These are phyloP conservation scores for Synergus laeviventris DNA, from an alignment of 2,888 invertebrate species.

Conservation along the genomic window DNA sequence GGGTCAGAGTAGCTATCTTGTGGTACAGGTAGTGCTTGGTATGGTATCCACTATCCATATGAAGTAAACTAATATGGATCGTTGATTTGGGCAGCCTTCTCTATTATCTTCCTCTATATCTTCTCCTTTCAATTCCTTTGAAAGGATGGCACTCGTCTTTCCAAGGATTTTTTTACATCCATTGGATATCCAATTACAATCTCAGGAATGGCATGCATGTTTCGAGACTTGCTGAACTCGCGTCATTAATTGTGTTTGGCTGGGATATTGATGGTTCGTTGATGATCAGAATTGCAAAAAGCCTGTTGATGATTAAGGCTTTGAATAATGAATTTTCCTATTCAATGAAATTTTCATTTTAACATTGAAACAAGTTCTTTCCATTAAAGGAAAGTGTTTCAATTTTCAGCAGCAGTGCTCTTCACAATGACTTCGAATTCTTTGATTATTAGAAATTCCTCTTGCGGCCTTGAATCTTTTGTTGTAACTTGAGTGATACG, in stretches of 20 bases:
- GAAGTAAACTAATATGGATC: slow-evolving; percentile 47
- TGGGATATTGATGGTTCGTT: neutral
- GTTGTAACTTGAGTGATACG: slow-evolving; percentile 33
- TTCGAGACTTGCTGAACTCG: neutral
- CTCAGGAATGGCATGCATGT: neutral
- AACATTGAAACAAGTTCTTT: no score
- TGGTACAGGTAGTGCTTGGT: slow-evolving; percentile 16
- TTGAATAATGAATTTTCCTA: neutral
- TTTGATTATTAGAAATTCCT: slow-evolving; percentile 11
- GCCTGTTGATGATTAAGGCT: neutral
- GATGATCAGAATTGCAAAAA: neutral
- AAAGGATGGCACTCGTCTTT: slow-evolving; percentile 47
- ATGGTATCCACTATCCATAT: slow-evolving; percentile 26
- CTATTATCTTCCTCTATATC: neutral
- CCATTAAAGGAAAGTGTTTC: neutral
- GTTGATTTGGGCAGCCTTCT: slow-evolving; percentile 43
- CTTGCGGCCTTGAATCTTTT: slow-evolving; percentile 27
- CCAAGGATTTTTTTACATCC: slow-evolving; percentile 53
- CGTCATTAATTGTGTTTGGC: neutral
- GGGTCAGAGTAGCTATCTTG: slow-evolving; percentile 21
- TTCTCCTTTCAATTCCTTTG: neutral
- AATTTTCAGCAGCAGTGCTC: neutral
- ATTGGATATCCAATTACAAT: slow-evolving; percentile 58
- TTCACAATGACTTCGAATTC: neutral
- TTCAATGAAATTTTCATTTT: no score